These are phyloP conservation scores for Manacus vitellinus DNA, from an alignment of 2,113 vertebrate genomes.

Conservation along the genomic window DNA sequence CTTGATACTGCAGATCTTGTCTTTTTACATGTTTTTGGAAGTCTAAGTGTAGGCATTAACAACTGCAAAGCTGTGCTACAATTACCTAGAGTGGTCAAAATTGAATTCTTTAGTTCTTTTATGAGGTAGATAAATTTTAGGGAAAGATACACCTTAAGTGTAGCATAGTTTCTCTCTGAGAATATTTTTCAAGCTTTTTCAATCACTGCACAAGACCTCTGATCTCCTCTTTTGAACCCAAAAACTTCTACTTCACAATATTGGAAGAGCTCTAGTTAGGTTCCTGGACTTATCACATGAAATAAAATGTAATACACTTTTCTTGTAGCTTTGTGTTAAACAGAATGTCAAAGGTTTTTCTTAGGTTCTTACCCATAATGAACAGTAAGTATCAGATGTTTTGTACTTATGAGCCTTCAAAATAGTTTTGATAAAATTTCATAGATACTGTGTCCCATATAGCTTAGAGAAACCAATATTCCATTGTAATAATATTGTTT, in stretches of 20 bases:
- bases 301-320: not conserved
- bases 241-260: not conserved
- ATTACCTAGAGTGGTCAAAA: not conserved
- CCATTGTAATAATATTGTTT: not conserved
- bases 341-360: not conserved
- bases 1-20: not conserved
- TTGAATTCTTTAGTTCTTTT: not conserved
- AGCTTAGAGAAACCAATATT: constrained; percentile 2
- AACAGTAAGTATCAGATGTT: not conserved
- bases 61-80: not conserved
- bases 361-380: not conserved
- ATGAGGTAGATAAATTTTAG: not conserved
- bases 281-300: not conserved
- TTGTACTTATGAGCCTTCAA: not conserved
- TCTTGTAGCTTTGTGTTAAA: not conserved
- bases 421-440: not conserved
- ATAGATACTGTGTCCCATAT: not conserved
- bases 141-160: not conserved
- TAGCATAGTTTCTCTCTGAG: not conserved
- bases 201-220: not conserved
- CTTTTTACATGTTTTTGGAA: not conserved
- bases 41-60: not conserved
- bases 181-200: not conserved
- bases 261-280: not conserved
- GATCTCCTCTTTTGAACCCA: not conserved